Conservation (phyloP, 2,888 invertebrate species). For the Lasioglossum malachurum region DNA sequence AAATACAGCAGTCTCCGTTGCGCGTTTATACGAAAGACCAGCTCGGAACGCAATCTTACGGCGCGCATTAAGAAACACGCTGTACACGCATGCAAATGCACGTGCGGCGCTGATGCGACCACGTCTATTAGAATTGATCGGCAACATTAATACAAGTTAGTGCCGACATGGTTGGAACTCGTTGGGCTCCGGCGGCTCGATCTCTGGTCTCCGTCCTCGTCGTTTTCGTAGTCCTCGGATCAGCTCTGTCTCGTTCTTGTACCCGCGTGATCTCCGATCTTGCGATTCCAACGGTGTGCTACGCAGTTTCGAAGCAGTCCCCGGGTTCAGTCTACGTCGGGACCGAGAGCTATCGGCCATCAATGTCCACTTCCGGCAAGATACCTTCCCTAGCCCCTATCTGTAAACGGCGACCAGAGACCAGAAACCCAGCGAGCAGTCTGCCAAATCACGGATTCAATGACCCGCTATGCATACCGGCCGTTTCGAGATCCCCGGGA, state of each 20-base stretch:
- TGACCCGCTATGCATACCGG: slow-evolving; percentile 35
- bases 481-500: not conserved
- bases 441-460: slow-evolving; percentile 64
- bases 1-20: not conserved
- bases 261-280: slow-evolving; percentile 67
- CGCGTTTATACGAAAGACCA: not conserved
- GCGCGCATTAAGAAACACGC: slow-evolving; percentile 34
- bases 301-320: slow-evolving; percentile 66
- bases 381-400: slow-evolving; percentile 51
- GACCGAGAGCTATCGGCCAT: slow-evolving; percentile 69
- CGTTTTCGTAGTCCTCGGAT: not conserved
- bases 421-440: slow-evolving; percentile 26
- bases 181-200: slow-evolving; percentile 51
- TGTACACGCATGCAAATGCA: slow-evolving; percentile 75
- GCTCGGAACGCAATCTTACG: not conserved
- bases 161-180: slow-evolving; percentile 82
- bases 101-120: slow-evolving; percentile 80
- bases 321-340: slow-evolving; percentile 37
- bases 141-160: slow-evolving; percentile 84
- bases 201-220: slow-evolving; percentile 35
- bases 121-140: slow-evolving; percentile 84
- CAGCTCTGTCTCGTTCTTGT: slow-evolving; percentile 27
- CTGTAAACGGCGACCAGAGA: slow-evolving; percentile 40
- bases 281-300: slow-evolving; percentile 47
- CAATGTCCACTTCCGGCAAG: slow-evolving; percentile 74